A percentile compares a stretch with the other conserved stretches of the same genome.
These are phyloP conservation scores for Lepidocyrtinus sp. DNA, from an alignment of 2,888 invertebrate species.

Conservation along the genomic window DNA sequence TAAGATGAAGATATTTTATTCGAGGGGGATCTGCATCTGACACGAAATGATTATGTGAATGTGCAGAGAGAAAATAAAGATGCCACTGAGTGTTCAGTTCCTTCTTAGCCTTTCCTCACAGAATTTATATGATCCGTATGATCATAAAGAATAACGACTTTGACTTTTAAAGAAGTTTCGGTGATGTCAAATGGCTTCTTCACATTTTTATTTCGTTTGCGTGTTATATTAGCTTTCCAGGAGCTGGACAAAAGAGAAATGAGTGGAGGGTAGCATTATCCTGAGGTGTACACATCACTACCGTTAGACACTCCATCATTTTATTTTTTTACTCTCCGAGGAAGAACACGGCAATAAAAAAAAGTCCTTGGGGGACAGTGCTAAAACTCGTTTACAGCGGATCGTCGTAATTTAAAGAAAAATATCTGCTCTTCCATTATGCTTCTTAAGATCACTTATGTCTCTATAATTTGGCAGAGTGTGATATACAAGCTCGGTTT, in stretches of 20 bases:
- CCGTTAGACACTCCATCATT: not conserved
- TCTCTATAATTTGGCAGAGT: not conserved
- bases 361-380: not conserved
- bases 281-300: not conserved
- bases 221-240: too few relatives aligned
- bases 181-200: constrained; percentile 8
- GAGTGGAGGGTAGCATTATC: too few relatives aligned
- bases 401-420: too few relatives aligned
- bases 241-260: not conserved
- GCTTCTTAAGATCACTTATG: not conserved
- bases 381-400: not conserved
- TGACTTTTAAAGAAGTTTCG: not conserved
- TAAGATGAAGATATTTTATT: not conserved
- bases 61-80: not conserved
- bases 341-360: not conserved
- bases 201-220: not conserved
- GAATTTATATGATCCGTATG: not conserved
- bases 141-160: constrained; percentile 16
- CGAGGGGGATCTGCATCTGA: not conserved
- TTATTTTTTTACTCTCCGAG: not conserved
- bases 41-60: constrained; percentile 1
- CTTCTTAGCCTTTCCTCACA: not conserved
- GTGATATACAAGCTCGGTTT: too few relatives aligned
- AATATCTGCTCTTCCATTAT: not conserved
- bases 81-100: not conserved